These are phyloP conservation scores for Platyrinchus mystaceus DNA, from an alignment of 2,797 vertebrate species.

Conservation along the genomic window DNA sequence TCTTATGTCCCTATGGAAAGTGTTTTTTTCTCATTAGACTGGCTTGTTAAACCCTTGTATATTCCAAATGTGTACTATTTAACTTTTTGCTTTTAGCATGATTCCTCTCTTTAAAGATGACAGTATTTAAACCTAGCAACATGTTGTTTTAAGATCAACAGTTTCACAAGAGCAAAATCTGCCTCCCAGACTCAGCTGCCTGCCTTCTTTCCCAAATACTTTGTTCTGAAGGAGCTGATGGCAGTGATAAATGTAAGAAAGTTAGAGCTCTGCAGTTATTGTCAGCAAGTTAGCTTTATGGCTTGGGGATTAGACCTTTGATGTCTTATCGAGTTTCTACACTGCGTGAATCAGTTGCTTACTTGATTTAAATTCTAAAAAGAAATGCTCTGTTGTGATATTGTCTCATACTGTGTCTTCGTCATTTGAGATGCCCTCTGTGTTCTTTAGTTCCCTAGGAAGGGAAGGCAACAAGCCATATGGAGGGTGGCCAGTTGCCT, in stretches of 20 bases:
- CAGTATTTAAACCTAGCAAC: slow-evolving; percentile 7
- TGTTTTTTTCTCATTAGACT: not conserved
- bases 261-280: slow-evolving; percentile 35
- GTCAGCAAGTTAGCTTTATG: slow-evolving; percentile 58
- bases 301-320: slow-evolving; percentile 46
- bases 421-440: slow-evolving; percentile 48
- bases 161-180: slow-evolving; percentile 35
- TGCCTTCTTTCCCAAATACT: slow-evolving; percentile 10
- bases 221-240: slow-evolving; percentile 50
- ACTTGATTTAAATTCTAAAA: slow-evolving; percentile 63
- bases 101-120: slow-evolving; percentile 8
- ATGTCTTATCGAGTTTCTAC: slow-evolving; percentile 59
- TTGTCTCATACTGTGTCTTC: slow-evolving; percentile 51
- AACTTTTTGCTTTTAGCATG: not conserved
- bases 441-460: slow-evolving; percentile 38
- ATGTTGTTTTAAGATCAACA: slow-evolving; percentile 21
- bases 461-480: slow-evolving; percentile 55
- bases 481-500: slow-evolving; percentile 61
- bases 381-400: slow-evolving; percentile 47
- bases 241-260: slow-evolving; percentile 59
- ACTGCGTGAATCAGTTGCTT: slow-evolving; percentile 54
- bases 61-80: not conserved
- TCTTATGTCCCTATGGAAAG: slow-evolving; percentile 8
- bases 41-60: not conserved
- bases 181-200: slow-evolving; percentile 1